Evolutionary conservation across 2,797 vertebrate species (phyloP).

Genomic region (Tamandua tetradactyla): DNA sequence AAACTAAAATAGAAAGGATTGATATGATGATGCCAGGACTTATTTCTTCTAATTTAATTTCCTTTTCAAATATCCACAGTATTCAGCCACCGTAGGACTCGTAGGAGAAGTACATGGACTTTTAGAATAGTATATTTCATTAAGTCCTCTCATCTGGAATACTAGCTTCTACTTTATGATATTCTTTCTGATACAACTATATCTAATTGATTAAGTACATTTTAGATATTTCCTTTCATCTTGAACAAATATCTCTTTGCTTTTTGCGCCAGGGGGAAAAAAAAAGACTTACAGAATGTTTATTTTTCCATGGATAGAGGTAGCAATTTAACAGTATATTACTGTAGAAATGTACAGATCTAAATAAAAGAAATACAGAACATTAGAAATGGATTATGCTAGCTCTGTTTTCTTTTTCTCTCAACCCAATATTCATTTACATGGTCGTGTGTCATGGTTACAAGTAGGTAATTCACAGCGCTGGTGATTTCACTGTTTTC

Average conservation of each 20-base stretch:
- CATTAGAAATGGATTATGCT: neutral
- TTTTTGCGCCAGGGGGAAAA: neutral
- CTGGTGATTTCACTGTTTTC: neutral
- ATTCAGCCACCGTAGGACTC: neutral
- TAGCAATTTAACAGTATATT: slow-evolving; percentile 43
- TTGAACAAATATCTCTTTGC: neutral
- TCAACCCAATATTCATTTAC: neutral
- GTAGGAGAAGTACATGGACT: neutral
- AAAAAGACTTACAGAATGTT: neutral
- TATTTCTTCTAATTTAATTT: slow-evolving; percentile 18
- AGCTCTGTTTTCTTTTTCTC: neutral
- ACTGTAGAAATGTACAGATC: slow-evolving; percentile 5
- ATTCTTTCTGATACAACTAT: neutral
- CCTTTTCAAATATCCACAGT: neutral
- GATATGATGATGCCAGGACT: neutral
- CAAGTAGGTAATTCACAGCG: neutral
- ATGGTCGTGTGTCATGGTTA: neutral
- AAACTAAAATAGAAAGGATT: neutral
- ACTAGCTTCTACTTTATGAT: slow-evolving; percentile 34
- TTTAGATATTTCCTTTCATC: slow-evolving; percentile 22
- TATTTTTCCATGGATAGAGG: slow-evolving; percentile 45
- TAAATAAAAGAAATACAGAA: slow-evolving; percentile 38
- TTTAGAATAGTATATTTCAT: slow-evolving; percentile 14
- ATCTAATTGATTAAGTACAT: neutral
- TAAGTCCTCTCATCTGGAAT: neutral